A percentile compares a stretch with the other conserved stretches of the same genome.
phyloP scores from a whole-genome alignment of 2,113 vertebrate genomes.

The Ancistrus triradiatus region DNA sequence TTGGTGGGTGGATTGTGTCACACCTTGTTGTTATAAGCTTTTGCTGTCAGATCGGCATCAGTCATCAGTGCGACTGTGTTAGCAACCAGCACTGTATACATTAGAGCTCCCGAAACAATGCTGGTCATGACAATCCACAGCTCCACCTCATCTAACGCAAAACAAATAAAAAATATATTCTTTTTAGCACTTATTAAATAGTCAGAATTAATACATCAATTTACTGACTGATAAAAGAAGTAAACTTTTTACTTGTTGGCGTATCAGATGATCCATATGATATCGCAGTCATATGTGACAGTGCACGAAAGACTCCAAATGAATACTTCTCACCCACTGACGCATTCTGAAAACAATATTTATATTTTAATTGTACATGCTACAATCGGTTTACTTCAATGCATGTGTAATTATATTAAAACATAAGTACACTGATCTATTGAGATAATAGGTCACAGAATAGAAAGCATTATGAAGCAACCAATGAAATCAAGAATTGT shows the following conservation, averaged over 20 bases:
- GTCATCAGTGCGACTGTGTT: slow-evolving; percentile 67
- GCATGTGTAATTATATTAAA: too few relatives aligned
- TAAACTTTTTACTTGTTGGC: slow-evolving; percentile 59
- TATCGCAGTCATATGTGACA: slow-evolving; percentile 69
- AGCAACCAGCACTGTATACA: slow-evolving; percentile 68
- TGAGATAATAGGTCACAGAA: too few relatives aligned
- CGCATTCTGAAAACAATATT: slow-evolving; percentile 58
- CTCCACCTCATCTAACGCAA: slow-evolving; percentile 65
- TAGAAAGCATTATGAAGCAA: too few relatives aligned
- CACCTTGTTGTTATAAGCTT: slow-evolving; percentile 70
- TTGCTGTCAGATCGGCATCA: slow-evolving; percentile 58
- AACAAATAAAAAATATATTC: not conserved
- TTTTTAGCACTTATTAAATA: not conserved
- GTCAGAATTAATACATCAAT: not conserved
- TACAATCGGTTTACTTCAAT: too few relatives aligned
- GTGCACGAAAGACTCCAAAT: slow-evolving; percentile 66
- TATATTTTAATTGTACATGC: not conserved
- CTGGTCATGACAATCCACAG: slow-evolving; percentile 71
- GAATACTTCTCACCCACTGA: slow-evolving; percentile 68
- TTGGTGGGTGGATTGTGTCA: not conserved
- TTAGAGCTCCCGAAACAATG: slow-evolving; percentile 68
- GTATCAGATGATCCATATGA: slow-evolving; percentile 64
- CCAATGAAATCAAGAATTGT: too few relatives aligned
- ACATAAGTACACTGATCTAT: too few relatives aligned
- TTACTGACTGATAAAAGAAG: not conserved